Evolutionary conservation across 2,797 vertebrate genomes (phyloP), one percentile per base, ranked within the genome.

Genomic region (Leptoclinus maculatus): DNA sequence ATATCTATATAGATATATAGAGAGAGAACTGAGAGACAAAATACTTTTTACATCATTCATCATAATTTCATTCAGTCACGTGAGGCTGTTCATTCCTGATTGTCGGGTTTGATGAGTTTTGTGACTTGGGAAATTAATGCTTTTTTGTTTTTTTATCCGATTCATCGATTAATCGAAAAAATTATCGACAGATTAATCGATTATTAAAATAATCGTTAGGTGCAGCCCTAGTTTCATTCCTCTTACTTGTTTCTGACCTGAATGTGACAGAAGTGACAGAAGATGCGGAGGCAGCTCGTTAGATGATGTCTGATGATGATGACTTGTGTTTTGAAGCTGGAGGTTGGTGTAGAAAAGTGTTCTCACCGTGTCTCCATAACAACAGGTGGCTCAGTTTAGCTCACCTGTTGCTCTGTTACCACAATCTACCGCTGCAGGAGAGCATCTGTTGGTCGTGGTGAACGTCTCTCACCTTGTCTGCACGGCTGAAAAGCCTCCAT

Each of bases 291-390:
- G 34, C 25, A 17, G 36, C 39, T 54, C 0, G 17, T 64, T 71
- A 62, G 45, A 41, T 12, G 7, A 14, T 36, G n/a, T 21, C 56
- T 34, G 68, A 25, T n/a, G 25, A 39, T 5, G 39, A 36, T 39
- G 19, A 27, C 64, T 69, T 57, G 27, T 63, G 29, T 13, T 66
- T 43, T 72, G 25, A 60, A 39, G 49, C 32, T 45, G 17, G 19
- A 32, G 34, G 27, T 71, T 25, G 53, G 29, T 66, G 68, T 39
- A 39, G 47, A 73, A 59, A 56, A 34, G 0, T 54, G 27, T 70
- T 78, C 53, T 71, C 63, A 65, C 60, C 43, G 49, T 58, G 72
- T 83, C 79, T 66, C 69, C 66, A 71, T 79, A 79, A 76, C 81
- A 81, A 79, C 71, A 73, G 67, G 41, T 60, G 27, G 43, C 36